Conservation (phyloP, 2,888 invertebrate species). For the Hemithea aestivaria region DNA sequence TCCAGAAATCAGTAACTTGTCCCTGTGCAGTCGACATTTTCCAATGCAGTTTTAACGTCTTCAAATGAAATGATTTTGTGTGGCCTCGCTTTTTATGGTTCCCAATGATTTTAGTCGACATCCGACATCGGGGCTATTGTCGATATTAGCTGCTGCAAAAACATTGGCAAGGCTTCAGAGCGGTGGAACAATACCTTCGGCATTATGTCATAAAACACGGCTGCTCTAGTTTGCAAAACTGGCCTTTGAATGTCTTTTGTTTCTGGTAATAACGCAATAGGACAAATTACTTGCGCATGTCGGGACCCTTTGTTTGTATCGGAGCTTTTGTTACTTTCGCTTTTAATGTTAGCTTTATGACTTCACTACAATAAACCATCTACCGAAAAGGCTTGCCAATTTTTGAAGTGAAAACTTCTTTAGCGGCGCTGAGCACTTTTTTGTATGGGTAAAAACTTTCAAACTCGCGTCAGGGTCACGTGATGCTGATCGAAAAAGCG, state of each 20-base stretch:
- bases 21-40: conserved; percentile 4
- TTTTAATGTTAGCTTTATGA: conserved; percentile 46
- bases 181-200: conserved; percentile 42
- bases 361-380: conserved; percentile 25
- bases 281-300: conserved; percentile 62
- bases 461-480: too few species aligned
- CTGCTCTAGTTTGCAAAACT: conserved; percentile 64
- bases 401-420: too few species aligned
- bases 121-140: conserved; percentile 47
- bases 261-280: conserved; percentile 57
- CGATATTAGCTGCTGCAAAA: conserved; percentile 51
- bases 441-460: too few species aligned
- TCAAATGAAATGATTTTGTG: conserved; percentile 23
- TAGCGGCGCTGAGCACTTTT: too few species aligned
- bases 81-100: conserved; percentile 53
- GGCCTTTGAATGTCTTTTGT: conserved; percentile 53
- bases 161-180: conserved; percentile 60
- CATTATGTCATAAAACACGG: conserved; percentile 56
- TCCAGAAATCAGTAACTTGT: neutral
- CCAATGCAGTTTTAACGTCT: conserved; percentile 17
- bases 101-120: conserved; percentile 47
- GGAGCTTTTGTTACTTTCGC: conserved; percentile 57
- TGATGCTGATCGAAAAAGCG: too few species aligned
- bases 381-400: conserved; percentile 21
- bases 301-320: conserved; percentile 53